phyloP scores from a whole-genome alignment of 2,113 vertebrate species.

The Rynchops niger region DNA sequence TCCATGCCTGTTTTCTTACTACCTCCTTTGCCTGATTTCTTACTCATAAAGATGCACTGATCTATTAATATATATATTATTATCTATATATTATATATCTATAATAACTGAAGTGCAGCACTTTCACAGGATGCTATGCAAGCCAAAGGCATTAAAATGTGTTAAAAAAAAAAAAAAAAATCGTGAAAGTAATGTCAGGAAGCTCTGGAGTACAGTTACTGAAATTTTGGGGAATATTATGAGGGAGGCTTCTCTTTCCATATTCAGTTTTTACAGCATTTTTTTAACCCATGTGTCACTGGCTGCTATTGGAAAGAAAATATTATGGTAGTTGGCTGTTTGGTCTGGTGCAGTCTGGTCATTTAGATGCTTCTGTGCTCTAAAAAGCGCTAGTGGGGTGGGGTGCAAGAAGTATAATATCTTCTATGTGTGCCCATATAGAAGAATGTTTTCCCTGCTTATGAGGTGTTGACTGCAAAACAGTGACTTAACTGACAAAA shows the following conservation, averaged over 20 bases:
- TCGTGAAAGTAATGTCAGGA: not conserved
- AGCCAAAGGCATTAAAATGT: not conserved
- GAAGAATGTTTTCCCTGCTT: not conserved
- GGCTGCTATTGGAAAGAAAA: not conserved
- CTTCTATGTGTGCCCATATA: rapidly evolving
- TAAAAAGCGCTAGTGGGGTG: not conserved
- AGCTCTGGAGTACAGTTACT: not conserved
- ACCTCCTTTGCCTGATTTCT: no score
- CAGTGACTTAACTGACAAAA: not conserved
- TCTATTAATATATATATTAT: no score
- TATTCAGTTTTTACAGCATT: not conserved
- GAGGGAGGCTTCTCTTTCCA: not conserved
- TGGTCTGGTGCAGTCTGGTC: not conserved
- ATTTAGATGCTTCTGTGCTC: not conserved
- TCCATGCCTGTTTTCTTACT: no score
- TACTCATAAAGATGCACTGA: no score
- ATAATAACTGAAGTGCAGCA: not conserved
- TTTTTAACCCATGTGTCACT: not conserved
- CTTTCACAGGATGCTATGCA: not conserved
- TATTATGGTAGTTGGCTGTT: not conserved
- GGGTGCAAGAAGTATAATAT: not conserved
- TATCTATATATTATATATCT: no score
- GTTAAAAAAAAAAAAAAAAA: not conserved
- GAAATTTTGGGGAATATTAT: not conserved
- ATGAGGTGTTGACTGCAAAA: not conserved